Evolutionary conservation across 2,888 invertebrate genomes (phyloP).

Genomic region (Periphyllus acericola): DNA sequence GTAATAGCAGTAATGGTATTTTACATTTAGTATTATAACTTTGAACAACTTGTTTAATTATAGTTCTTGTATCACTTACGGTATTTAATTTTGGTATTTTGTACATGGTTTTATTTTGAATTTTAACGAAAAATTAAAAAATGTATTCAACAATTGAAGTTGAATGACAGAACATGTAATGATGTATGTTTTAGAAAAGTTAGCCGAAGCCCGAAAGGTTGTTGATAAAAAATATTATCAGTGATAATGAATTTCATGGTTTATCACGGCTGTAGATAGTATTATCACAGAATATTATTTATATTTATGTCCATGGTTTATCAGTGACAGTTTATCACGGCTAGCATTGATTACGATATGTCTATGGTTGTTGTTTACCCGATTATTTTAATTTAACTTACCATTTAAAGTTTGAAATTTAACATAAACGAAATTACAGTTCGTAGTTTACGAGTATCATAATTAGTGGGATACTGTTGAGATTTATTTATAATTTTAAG

Average conservation of each 20-base stretch:
- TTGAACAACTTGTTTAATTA: background rate
- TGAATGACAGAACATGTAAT: background rate
- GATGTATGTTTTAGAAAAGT: too few species aligned
- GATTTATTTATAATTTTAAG: background rate
- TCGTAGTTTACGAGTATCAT: background rate
- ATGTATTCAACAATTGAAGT: background rate
- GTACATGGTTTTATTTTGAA: conserved; percentile 36
- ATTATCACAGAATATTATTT: too few species aligned
- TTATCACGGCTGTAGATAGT: too few species aligned
- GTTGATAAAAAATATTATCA: conserved; percentile 26
- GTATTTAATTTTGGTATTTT: conserved; percentile 29
- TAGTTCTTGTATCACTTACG: conserved; percentile 11
- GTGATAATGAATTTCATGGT: background rate
- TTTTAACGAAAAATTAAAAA: background rate
- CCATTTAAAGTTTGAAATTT: background rate
- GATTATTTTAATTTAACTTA: background rate
- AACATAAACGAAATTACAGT: background rate
- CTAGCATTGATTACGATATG: too few species aligned
- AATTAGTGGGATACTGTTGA: background rate
- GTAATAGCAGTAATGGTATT: background rate
- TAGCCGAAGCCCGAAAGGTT: background rate
- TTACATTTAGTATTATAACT: background rate
- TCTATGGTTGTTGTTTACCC: background rate
- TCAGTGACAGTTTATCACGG: too few species aligned
- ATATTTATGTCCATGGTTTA: too few species aligned